Percentiles rank a stretch among this genome's conserved stretches.
Conservation (phyloP, 2,113 vertebrate species). For the Mesocricetus auratus region DNA sequence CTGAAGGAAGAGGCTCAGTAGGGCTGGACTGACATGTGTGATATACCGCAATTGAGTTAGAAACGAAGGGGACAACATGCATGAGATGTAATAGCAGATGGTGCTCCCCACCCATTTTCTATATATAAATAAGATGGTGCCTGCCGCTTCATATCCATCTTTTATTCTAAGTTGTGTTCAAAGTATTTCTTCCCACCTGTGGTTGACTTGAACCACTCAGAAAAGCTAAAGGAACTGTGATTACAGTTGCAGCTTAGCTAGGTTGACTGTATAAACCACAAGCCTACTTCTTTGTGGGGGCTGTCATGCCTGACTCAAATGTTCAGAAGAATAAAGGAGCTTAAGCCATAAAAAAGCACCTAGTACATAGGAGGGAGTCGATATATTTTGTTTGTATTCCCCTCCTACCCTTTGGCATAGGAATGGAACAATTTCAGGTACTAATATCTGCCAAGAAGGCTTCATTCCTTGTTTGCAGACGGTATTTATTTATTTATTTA, state of each 20-base stretch:
- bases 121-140: background rate
- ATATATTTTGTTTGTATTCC: background rate
- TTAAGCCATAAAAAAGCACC: constrained; percentile 9
- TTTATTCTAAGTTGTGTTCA: background rate
- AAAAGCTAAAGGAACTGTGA: background rate
- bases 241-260: constrained; percentile 21
- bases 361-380: background rate
- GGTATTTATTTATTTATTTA: too few relatives aligned
- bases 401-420: background rate
- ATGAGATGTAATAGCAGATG: background rate
- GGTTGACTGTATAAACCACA: background rate
- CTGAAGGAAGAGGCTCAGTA: constrained; percentile 22
- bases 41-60: background rate
- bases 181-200: constrained; percentile 15
- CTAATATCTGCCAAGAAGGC: background rate
- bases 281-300: background rate
- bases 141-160: background rate
- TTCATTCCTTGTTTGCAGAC: background rate
- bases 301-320: background rate
- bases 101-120: background rate
- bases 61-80: background rate
- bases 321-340: background rate
- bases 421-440: background rate
- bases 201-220: background rate
- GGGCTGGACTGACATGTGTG: background rate